These are phyloP conservation scores for Urechis unicinctus DNA, from an alignment of 2,888 invertebrate species.

Conservation along the genomic window DNA sequence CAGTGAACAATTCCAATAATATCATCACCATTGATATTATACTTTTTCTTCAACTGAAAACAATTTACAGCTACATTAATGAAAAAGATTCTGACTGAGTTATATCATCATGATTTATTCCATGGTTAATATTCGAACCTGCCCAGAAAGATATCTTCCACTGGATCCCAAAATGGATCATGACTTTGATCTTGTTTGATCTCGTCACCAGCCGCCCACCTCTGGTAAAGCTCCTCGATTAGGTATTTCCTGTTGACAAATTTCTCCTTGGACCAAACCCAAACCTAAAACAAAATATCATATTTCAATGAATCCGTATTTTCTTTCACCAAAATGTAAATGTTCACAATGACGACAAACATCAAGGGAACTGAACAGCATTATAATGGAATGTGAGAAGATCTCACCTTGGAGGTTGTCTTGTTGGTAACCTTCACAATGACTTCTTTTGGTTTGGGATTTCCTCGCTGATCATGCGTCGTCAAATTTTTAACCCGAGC, in stretches of 20 bases:
- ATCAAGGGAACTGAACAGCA: neutral
- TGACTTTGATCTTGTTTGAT: conserved; percentile 20
- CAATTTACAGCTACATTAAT: too few species aligned
- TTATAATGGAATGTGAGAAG: neutral
- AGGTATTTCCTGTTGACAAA: conserved; percentile 33
- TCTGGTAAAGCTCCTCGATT: conserved; percentile 32
- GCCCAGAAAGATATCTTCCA: conserved; percentile 33
- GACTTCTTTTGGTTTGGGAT: conserved; percentile 25
- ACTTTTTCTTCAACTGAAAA: too few species aligned
- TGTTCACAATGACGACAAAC: too few species aligned
- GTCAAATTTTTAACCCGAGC: conserved; percentile 28
- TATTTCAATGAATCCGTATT: neutral
- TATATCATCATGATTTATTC: neutral
- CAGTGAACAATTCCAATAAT: too few species aligned
- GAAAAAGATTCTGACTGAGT: neutral
- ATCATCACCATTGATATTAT: too few species aligned
- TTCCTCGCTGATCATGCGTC: conserved; percentile 28
- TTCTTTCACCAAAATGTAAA: neutral
- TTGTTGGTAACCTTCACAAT: conserved; percentile 27
- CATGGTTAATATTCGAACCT: conserved; percentile 23
- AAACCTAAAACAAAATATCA: conserved; percentile 23
- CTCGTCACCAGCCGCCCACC: conserved; percentile 24
- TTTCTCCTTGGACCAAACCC: conserved; percentile 33
- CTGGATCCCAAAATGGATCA: conserved; percentile 39
- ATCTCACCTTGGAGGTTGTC: conserved; percentile 29